Evolutionary conservation across 2,797 vertebrate genomes (phyloP), one percentile per base, ranked within the genome.

Genomic region (Anguilla marmorata): DNA sequence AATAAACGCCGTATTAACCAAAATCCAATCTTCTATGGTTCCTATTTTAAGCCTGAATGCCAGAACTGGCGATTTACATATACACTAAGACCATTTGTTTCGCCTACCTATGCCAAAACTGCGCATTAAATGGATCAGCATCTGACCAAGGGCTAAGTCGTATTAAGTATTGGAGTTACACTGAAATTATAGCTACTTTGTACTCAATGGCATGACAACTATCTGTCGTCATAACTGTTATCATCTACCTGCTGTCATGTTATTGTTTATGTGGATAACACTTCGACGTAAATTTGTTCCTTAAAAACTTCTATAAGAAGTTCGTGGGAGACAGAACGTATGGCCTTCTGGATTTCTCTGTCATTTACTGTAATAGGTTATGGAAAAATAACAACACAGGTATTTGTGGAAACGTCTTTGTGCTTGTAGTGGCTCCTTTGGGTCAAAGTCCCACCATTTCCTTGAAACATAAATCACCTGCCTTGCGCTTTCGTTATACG

Each of bases 21-120:
- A 94, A 95, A 95, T 96, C 94, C 93, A 89, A 95, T 96, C 91
- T 37, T 91, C 89, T n/a, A 93, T 21, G 94, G 93, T 92, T 92
- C 92, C 94, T 93, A 93, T 95, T 95, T 95, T 94, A 94, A 94
- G 94, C 93, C 93, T 90, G 82, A 89, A 91, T 91, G 90, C 89
- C 90, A 91, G 87, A 90, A 90, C 91, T 88, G 93, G 86, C 86
- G 90, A 33, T 92, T 90, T 91, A 87, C 92, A 91, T 92, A 90
- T 92, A 90, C 89, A 90, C 91, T 88, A 89, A 90, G 92, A 90
- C 91, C 88, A 89, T 91, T 92, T 88, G 92, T 83, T 72, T 92
- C 90, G 87, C 86, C 0, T 41, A 7, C 90, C 80, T 89, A 85
- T 93, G 91, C 93, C 93, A 94, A 87, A 76, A 84, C 50, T 63